phyloP scores from a whole-genome alignment of 2,888 invertebrate species.

The Stomorhina lunata region DNA sequence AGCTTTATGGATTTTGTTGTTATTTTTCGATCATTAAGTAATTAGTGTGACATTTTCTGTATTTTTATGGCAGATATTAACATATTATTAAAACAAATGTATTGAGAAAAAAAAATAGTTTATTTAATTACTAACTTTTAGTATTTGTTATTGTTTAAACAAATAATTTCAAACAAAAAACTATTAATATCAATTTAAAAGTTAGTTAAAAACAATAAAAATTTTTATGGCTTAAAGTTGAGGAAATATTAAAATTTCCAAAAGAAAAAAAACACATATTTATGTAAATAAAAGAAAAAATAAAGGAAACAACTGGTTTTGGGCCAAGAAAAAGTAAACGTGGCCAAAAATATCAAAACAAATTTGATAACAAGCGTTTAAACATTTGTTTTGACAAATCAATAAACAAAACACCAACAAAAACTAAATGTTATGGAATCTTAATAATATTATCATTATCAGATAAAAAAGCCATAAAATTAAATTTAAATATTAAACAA shows the following conservation, averaged over 20 bases:
- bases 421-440: background rate
- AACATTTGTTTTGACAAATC: conserved; percentile 64
- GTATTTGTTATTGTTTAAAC: conserved; percentile 41
- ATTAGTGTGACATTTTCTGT: conserved; percentile 78
- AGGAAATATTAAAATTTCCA: conserved; percentile 2
- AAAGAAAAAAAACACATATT: no score
- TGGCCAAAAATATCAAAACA: conserved; percentile 23
- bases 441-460: background rate
- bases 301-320: conserved; percentile 47
- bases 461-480: background rate
- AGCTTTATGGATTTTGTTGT: background rate
- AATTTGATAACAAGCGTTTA: conserved; percentile 49
- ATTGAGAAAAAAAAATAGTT: background rate
- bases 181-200: conserved; percentile 55
- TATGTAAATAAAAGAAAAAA: background rate
- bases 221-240: background rate
- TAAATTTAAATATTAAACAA: conserved; percentile 14
- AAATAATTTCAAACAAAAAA: conserved; percentile 48
- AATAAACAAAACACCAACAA: conserved; percentile 33
- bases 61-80: background rate
- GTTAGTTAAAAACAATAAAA: conserved; percentile 19
- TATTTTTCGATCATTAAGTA: conserved; percentile 73
- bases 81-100: background rate
- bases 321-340: background rate
- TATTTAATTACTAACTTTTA: conserved; percentile 3